Evolutionary conservation across 1,140 invertebrate species (phyloP).

Genomic region (Pinna nobilis): DNA sequence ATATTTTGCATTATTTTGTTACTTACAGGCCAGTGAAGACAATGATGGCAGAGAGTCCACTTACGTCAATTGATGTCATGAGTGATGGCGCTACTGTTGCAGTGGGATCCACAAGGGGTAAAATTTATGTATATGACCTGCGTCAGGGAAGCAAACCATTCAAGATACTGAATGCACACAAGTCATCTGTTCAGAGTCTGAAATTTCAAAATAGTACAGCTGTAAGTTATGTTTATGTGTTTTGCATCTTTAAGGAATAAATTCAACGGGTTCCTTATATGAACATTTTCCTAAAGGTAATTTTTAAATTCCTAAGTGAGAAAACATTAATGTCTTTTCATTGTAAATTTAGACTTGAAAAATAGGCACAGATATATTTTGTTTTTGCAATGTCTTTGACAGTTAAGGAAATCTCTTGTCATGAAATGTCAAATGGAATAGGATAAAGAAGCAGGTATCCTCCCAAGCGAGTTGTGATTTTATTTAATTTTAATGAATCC

Average conservation of each 20-base stretch:
- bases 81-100: slow-evolving; percentile 68
- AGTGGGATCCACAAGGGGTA: slow-evolving; percentile 67
- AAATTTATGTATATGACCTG: slow-evolving; percentile 71
- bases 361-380: no score
- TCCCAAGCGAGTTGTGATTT: no score
- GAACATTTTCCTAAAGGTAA: no score
- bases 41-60: slow-evolving; percentile 64
- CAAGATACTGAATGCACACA: slow-evolving; percentile 64
- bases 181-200: slow-evolving; percentile 64
- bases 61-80: slow-evolving; percentile 69
- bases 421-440: no score
- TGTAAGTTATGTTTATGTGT: no score
- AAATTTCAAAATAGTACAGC: slow-evolving; percentile 54
- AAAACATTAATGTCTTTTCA: no score
- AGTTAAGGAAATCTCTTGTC: no score
- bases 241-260: neutral
- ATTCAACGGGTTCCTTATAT: neutral
- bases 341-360: no score
- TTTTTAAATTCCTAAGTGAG: no score
- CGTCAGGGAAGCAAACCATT: slow-evolving; percentile 59
- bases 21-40: slow-evolving; percentile 64
- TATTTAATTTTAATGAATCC: no score
- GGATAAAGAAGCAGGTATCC: no score
- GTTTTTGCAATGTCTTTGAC: no score
- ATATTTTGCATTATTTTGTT: neutral